These are phyloP conservation scores for Plagiodera versicolora DNA, from an alignment of 2,888 invertebrate species.

Conservation along the genomic window DNA sequence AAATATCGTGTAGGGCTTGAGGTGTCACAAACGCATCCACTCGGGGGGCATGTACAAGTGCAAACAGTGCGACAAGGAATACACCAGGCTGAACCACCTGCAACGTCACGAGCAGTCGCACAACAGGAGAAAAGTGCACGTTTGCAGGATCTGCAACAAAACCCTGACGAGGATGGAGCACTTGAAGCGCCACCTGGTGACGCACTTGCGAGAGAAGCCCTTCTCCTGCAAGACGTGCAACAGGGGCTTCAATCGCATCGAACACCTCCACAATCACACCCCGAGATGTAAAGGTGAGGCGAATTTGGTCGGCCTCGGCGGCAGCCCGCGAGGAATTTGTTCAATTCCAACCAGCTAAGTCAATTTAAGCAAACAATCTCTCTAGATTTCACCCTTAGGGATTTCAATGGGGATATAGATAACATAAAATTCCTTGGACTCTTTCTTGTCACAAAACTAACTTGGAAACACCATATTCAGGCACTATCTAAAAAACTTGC, in stretches of 20 bases:
- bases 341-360: too few relatives aligned
- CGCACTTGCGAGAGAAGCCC: slow-evolving; percentile 53
- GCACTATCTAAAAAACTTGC: too few relatives aligned
- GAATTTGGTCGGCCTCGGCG: too few relatives aligned
- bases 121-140: slow-evolving; percentile 50
- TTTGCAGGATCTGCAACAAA: slow-evolving; percentile 54
- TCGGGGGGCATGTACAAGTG: slow-evolving; percentile 51
- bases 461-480: too few relatives aligned
- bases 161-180: slow-evolving; percentile 52
- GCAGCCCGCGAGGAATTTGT: too few relatives aligned
- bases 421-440: too few relatives aligned
- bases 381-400: too few relatives aligned
- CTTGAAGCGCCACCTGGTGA: slow-evolving; percentile 51
- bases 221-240: slow-evolving; percentile 52
- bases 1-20: slow-evolving; percentile 23
- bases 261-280: slow-evolving; percentile 51
- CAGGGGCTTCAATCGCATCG: slow-evolving; percentile 52
- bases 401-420: too few relatives aligned
- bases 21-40: slow-evolving; percentile 49
- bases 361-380: too few relatives aligned
- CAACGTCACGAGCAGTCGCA: slow-evolving; percentile 52
- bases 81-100: slow-evolving; percentile 49
- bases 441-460: too few relatives aligned
- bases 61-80: slow-evolving; percentile 51
- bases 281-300: slow-evolving; percentile 51